Conservation (phyloP, 2,888 invertebrate genomes). For the Seira musarum region DNA sequence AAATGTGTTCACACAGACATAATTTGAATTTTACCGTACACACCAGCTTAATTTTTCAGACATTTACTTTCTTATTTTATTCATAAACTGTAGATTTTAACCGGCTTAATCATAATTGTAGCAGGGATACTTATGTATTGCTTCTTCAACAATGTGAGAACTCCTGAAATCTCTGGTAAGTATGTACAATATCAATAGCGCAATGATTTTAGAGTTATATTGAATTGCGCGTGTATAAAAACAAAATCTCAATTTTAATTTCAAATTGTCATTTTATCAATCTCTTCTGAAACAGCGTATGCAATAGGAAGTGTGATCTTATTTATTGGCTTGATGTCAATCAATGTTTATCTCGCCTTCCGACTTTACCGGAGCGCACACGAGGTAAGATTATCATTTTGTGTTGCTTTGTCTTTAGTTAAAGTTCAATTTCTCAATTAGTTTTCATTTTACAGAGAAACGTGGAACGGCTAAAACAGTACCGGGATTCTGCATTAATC, state of each 20-base stretch:
- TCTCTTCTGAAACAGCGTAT: no score
- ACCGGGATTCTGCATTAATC: slow-evolving; percentile 28
- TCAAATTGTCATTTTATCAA: background rate
- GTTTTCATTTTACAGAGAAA: slow-evolving; percentile 36
- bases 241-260: no score
- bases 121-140: slow-evolving; percentile 18
- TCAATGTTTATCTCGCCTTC: slow-evolving; percentile 43
- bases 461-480: slow-evolving; percentile 34
- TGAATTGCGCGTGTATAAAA: no score
- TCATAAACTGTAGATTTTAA: slow-evolving; percentile 24
- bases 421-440: background rate
- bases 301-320: slow-evolving; percentile 41
- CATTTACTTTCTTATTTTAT: background rate
- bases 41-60: no score
- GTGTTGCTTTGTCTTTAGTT: no score
- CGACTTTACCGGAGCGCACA: slow-evolving; percentile 52
- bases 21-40: background rate
- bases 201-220: no score
- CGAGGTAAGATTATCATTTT: slow-evolving; percentile 25
- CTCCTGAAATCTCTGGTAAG: slow-evolving; percentile 27
- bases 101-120: slow-evolving; percentile 6
- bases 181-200: background rate
- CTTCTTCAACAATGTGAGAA: slow-evolving; percentile 20
- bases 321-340: slow-evolving; percentile 26
- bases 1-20: background rate